Evolutionary conservation across 2,888 invertebrate species (phyloP).

Genomic region (Apoderus coryli): DNA sequence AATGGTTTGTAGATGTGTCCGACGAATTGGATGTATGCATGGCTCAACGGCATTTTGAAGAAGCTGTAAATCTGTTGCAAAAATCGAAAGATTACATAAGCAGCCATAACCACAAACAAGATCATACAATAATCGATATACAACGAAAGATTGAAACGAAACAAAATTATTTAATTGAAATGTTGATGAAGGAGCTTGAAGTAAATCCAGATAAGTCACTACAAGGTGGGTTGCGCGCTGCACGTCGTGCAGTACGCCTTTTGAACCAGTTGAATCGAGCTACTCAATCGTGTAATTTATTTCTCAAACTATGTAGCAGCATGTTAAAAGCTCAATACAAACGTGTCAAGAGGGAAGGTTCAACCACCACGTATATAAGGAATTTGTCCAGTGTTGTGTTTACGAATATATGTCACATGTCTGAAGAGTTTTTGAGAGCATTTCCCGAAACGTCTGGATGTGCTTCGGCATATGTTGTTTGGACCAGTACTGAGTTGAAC

Average conservation of each 20-base stretch:
- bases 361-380: constrained; percentile 64
- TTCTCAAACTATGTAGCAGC: constrained; percentile 66
- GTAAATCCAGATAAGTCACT: constrained; percentile 81
- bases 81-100: constrained; percentile 43
- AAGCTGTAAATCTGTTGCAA: constrained; percentile 70
- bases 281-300: constrained; percentile 67
- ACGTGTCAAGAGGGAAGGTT: constrained; percentile 66
- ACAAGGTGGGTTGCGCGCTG: constrained; percentile 77
- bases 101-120: constrained; percentile 27
- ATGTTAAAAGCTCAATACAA: constrained; percentile 69
- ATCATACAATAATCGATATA: constrained; percentile 35
- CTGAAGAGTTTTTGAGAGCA: constrained; percentile 59
- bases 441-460: constrained; percentile 66
- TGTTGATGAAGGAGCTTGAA: constrained; percentile 77
- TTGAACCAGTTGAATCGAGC: constrained; percentile 63
- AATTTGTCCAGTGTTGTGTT: constrained; percentile 75
- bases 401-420: constrained; percentile 48
- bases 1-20: constrained; percentile 81
- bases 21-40: constrained; percentile 92
- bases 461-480: constrained; percentile 71
- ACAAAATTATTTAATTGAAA: constrained; percentile 66
- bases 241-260: constrained; percentile 68
- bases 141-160: constrained; percentile 47
- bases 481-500: constrained; percentile 76
- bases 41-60: constrained; percentile 91